A percentile compares a stretch with the other conserved stretches of the same genome.
Evolutionary conservation across 2,888 invertebrate species (phyloP).

Genomic region (Cinara cedri): DNA sequence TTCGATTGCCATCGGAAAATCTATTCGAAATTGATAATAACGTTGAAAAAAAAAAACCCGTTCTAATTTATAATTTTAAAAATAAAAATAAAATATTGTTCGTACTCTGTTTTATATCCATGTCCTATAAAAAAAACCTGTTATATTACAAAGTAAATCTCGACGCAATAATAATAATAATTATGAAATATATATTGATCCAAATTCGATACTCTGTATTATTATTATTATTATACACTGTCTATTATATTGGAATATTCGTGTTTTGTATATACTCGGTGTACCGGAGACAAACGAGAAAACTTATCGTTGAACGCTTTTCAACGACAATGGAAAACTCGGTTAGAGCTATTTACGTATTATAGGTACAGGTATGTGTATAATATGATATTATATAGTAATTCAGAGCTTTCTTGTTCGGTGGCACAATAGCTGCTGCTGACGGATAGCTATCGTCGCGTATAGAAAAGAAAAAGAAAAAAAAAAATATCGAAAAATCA

Average conservation of each 20-base stretch:
- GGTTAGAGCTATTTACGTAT: background rate
- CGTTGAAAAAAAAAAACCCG: too few species aligned
- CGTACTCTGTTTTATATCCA: too few species aligned
- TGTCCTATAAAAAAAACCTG: too few species aligned
- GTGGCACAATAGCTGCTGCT: constrained; percentile 40
- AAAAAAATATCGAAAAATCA: too few species aligned
- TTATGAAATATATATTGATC: too few species aligned
- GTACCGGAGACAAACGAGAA: background rate
- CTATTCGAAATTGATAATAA: too few species aligned
- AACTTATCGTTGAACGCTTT: background rate
- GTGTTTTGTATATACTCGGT: background rate
- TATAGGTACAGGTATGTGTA: background rate
- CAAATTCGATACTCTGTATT: background rate
- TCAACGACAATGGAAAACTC: background rate
- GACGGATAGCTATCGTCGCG: background rate
- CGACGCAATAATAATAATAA: too few species aligned
- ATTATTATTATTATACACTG: background rate
- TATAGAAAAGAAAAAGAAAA: background rate
- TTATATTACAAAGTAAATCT: too few species aligned
- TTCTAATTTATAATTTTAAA: too few species aligned
- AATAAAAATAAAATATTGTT: too few species aligned
- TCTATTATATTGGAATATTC: too few species aligned
- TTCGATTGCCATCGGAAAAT: too few species aligned
- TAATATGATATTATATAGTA: constrained; percentile 10
- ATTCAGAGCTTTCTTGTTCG: constrained; percentile 38